Percentiles rank a stretch among this genome's conserved stretches.
Conservation (phyloP, 2,888 invertebrate genomes). For the Sarcophaga carnaria region DNA sequence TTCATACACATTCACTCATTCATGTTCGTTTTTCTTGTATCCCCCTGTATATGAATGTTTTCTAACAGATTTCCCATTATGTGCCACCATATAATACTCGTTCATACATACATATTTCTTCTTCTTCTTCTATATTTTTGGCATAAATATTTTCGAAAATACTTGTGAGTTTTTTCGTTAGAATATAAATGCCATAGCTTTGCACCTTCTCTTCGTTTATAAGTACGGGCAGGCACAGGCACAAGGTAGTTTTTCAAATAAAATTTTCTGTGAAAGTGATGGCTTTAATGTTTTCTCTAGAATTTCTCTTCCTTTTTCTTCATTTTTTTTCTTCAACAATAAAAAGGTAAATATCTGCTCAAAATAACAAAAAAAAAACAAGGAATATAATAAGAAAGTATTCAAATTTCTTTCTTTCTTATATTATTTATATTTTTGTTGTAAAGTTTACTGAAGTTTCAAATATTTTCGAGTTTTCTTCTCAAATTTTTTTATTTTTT, state of each 20-base stretch:
- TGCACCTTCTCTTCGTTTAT: constrained; percentile 15
- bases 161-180: constrained; percentile 42
- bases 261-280: constrained; percentile 23
- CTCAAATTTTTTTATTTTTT: not conserved
- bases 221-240: not conserved
- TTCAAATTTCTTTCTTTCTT: constrained; percentile 40
- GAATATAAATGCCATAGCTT: constrained; percentile 45
- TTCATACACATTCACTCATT: not conserved
- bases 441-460: constrained; percentile 43
- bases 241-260: constrained; percentile 9
- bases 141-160: constrained; percentile 60
- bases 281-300: not conserved
- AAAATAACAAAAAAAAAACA: not conserved
- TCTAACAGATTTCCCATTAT: constrained; percentile 20
- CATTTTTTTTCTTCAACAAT: constrained; percentile 22
- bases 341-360: constrained; percentile 17
- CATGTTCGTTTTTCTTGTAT: not conserved
- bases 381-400: constrained; percentile 35
- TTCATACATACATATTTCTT: not conserved
- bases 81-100: no score
- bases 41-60: constrained; percentile 24
- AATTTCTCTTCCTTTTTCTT: constrained; percentile 11
- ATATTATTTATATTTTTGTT: constrained; percentile 46
- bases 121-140: constrained; percentile 15
- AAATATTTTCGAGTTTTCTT: constrained; percentile 24